Conservation (phyloP, 2,797 vertebrate genomes). For the Nannoperca australis region DNA sequence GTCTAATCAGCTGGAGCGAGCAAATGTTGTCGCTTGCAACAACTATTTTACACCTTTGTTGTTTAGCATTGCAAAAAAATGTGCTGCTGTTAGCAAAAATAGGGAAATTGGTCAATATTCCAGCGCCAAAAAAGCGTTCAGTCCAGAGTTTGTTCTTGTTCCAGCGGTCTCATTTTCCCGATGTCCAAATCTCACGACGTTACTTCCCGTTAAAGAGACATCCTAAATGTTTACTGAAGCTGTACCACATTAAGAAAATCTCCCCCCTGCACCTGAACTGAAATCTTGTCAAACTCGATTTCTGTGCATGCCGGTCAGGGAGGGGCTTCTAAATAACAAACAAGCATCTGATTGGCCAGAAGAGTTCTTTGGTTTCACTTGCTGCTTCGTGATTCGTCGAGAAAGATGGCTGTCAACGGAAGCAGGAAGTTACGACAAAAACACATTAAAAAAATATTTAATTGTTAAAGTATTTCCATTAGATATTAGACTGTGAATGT, state of each 20-base stretch:
- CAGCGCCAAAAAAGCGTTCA: neutral
- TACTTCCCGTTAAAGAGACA: neutral
- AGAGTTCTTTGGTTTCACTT: neutral
- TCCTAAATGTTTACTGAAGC: neutral
- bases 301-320: constrained; percentile 6
- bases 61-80: constrained; percentile 23
- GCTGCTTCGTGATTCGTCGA: constrained; percentile 60
- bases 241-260: accelerated
- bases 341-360: constrained; percentile 57
- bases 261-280: accelerated
- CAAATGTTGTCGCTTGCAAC: neutral
- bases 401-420: neutral
- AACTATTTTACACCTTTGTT: neutral
- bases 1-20: neutral
- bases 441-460: neutral
- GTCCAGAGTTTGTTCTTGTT: neutral
- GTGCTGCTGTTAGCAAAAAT: neutral
- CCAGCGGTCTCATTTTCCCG: neutral
- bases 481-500: accelerated
- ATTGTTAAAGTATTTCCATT: neutral
- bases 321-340: neutral
- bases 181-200: neutral
- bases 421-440: constrained; percentile 28
- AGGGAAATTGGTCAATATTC: neutral
- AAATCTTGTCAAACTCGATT: constrained; percentile 8